Evolutionary conservation across 2,797 vertebrate genomes (phyloP).

Genomic region (Mus spretus): DNA sequence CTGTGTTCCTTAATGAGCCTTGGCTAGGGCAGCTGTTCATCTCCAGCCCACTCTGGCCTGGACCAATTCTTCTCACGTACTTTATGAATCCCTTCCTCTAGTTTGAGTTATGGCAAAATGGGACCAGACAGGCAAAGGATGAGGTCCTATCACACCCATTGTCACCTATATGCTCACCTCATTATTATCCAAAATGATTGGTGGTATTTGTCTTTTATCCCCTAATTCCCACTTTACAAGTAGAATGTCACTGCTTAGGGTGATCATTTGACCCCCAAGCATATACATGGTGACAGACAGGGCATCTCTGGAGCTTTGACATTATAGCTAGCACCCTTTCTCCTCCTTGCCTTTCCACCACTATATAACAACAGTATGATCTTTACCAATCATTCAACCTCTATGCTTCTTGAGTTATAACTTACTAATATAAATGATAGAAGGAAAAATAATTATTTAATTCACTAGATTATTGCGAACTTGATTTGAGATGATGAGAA

Average conservation of each 20-base stretch:
- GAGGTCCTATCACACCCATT: neutral
- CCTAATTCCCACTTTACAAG: neutral
- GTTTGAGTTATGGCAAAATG: neutral
- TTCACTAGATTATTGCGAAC: constrained; percentile 54
- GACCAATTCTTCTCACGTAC: neutral
- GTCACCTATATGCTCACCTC: neutral
- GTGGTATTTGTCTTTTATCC: neutral
- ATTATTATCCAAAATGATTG: neutral
- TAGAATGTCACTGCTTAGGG: neutral
- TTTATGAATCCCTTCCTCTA: neutral
- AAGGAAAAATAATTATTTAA: constrained; percentile 80
- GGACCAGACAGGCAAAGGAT: neutral
- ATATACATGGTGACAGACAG: neutral
- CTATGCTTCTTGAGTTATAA: constrained; percentile 56
- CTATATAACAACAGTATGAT: neutral
- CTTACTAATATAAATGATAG: constrained; percentile 77
- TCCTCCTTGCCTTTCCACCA: neutral
- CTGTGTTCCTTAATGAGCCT: neutral
- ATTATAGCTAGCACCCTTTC: no score
- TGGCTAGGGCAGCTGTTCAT: neutral
- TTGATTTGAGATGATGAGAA: constrained; percentile 18
- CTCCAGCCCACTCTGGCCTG: neutral
- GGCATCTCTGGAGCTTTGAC: neutral
- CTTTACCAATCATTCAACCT: constrained; percentile 17
- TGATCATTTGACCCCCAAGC: neutral